phyloP scores from a whole-genome alignment of 1,140 invertebrate species.

The Thrips palmi region DNA sequence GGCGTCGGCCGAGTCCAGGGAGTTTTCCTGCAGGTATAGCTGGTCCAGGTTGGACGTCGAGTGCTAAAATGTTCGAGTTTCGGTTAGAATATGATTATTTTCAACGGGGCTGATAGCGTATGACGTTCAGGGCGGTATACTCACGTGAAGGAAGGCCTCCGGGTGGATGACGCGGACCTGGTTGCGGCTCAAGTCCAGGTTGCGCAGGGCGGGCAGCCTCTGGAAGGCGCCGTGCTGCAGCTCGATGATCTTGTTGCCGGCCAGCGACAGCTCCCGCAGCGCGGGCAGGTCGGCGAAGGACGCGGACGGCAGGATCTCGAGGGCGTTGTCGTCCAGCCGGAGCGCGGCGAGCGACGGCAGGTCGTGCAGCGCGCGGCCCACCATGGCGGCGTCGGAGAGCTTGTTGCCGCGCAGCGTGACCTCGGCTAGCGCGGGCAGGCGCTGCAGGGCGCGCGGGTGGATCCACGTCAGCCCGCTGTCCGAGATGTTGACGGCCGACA shows the following conservation, averaged over 20 bases:
- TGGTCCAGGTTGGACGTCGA: too few relatives aligned
- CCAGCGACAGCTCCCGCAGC: conserved; percentile 45
- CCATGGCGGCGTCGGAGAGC: conserved; percentile 53
- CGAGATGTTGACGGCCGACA: conserved; percentile 55
- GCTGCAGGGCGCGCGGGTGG: conserved; percentile 51
- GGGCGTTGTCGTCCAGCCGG: conserved; percentile 46
- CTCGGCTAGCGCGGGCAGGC: conserved; percentile 49
- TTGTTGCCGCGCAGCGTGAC: conserved; percentile 49
- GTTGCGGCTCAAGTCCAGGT: conserved; percentile 60
- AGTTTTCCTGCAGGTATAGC: conserved; percentile 51
- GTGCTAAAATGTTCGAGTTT: too few relatives aligned
- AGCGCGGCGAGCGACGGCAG: conserved; percentile 46
- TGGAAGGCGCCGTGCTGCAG: conserved; percentile 62
- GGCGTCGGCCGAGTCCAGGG: conserved; percentile 50
- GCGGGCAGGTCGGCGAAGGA: conserved; percentile 61
- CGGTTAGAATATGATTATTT: too few relatives aligned
- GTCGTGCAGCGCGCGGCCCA: conserved; percentile 55
- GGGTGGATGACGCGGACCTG: conserved; percentile 55
- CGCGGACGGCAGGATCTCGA: conserved; percentile 48
- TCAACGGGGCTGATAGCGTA: too few relatives aligned
- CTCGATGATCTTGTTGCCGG: conserved; percentile 50
- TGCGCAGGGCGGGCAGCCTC: conserved; percentile 47
- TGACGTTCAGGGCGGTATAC: too few relatives aligned
- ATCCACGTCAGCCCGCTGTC: conserved; percentile 59
- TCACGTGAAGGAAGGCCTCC: conserved; percentile 62